Evolutionary conservation across 2,888 invertebrate species (phyloP), one percentile per base, ranked within the genome.

Genomic region (Deilephila porcellus): DNA sequence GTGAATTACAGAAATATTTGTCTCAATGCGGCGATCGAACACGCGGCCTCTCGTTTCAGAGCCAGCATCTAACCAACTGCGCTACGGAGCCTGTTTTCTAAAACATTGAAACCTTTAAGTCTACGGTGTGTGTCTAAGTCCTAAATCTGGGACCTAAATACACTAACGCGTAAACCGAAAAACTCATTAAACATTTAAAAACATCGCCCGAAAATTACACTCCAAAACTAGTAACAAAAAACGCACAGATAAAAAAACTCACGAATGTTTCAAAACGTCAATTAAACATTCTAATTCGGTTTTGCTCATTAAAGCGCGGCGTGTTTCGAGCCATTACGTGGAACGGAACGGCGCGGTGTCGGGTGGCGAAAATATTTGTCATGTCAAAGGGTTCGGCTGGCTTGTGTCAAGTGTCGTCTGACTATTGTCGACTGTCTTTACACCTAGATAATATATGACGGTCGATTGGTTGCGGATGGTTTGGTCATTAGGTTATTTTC

Each of bases 331-430:
- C 78, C 79, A 72, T 77, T 81, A 77, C 80, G 74, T 74, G 62
- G 72, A 74, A 81, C 83, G 81, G 78, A 81, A 78, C 79, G 82
- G 82, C 75, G 52, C 78, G 86, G 92, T 91, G 89, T 92, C 90
- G 84, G 85, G 85, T 92, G 82, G 90, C 90, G 81, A 88, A 88
- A 92, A 91, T 91, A 91, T 92, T 90, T 88, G 86, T 89, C 84
- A 81, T 88, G 90, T 89, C 90, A 85, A 92, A 91, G 90, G 93
- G 91, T 90, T 91, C 71, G 63, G 53, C 53, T 73, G 73, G 73
- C 70, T 73, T 73, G 52, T 73, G 71, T 73, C 73, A 73, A 73
- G 32, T 60, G 53, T 29, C 70, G 53, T 29, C 70, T 19, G 59
- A 56, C 59, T 64, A 34, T 56, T 64, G 56, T 56, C 64, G 64